Conservation (phyloP, 2,113 vertebrate species). For the Narcine bancroftii region DNA sequence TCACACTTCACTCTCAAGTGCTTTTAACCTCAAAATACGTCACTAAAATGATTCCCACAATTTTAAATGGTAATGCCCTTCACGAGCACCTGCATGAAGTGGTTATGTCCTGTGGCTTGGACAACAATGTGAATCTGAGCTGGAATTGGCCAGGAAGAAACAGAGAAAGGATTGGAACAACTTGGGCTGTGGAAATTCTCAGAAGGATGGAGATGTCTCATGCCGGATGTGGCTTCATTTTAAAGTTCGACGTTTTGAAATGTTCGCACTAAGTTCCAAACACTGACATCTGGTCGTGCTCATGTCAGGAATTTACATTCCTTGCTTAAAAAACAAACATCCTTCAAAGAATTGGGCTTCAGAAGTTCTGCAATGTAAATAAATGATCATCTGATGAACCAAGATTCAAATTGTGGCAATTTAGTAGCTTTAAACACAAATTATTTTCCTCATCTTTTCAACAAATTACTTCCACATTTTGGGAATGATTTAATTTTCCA, state of each 20-base stretch:
- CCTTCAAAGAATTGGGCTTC: conserved; percentile 6
- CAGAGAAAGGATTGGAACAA: background rate
- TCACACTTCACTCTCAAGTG: background rate
- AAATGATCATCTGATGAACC: conserved; percentile 13
- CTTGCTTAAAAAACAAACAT: background rate
- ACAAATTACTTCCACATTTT: conserved; percentile 22
- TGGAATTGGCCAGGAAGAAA: background rate
- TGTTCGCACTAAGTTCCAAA: background rate
- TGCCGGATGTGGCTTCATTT: background rate
- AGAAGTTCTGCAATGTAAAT: conserved; percentile 27
- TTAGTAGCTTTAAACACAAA: conserved; percentile 8
- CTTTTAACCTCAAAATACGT: background rate
- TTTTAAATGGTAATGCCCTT: background rate
- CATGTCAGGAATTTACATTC: conserved; percentile 35
- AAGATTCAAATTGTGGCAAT: conserved; percentile 30
- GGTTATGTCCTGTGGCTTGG: background rate
- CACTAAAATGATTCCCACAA: too few species aligned
- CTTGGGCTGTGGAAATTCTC: too few species aligned
- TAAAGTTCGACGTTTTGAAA: conserved; percentile 10
- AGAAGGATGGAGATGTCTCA: background rate
- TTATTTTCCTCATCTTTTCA: background rate
- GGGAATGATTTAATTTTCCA: background rate
- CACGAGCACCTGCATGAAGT: background rate
- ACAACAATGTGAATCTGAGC: background rate
- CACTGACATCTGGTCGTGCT: conserved; percentile 25